Evolutionary conservation across 2,888 invertebrate species (phyloP), one percentile per base, ranked within the genome.

Genomic region (Tetranychus truncatus): DNA sequence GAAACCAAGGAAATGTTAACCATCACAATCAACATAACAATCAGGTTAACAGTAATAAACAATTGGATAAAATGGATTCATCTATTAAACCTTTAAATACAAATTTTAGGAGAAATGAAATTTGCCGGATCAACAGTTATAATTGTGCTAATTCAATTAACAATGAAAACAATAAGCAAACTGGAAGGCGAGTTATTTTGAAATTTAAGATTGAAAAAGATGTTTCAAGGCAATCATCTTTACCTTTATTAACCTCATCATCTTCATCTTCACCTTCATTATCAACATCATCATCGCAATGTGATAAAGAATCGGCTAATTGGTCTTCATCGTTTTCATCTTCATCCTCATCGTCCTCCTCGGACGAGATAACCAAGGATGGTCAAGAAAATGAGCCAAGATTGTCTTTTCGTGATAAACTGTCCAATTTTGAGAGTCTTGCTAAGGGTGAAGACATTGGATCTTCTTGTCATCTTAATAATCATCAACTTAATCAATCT

Each of bases 371-470:
- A 55, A 55, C 15, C 55, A 55, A 55, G 9, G 55, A 55, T 9
- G 15, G 9, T 55, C 9, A 55, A 55, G 55, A 15, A 1, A 55
- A 55, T 55, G 55, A 55, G 6, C 55, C 76, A 44, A 74, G 45
- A 24, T 9, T 73, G 8, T 74, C 74, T 9, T 77, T 77, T 46
- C 76, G 74, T 46, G 77, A 76, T 9, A 77, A 77, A 74, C 34
- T 77, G 18, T 74, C 74, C 34, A 71, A 76, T 9, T 77, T 77
- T 72, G 77, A 77, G 45, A 77, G 71, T 74, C 65, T 77, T 66
- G 77, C 77, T 66, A 77, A 77, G 74, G 55, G 55, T 55, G 55
- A 55, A 55, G 55, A 55, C 55, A 55, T 55, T 34, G 34, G 3
- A 34, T 34, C 34, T 5, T 34, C 34, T 34, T 34, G 34, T 34